Percentiles rank a stretch among this genome's conserved stretches.
Conservation (phyloP, 2,113 vertebrate genomes). For the Cromileptes altivelis region DNA sequence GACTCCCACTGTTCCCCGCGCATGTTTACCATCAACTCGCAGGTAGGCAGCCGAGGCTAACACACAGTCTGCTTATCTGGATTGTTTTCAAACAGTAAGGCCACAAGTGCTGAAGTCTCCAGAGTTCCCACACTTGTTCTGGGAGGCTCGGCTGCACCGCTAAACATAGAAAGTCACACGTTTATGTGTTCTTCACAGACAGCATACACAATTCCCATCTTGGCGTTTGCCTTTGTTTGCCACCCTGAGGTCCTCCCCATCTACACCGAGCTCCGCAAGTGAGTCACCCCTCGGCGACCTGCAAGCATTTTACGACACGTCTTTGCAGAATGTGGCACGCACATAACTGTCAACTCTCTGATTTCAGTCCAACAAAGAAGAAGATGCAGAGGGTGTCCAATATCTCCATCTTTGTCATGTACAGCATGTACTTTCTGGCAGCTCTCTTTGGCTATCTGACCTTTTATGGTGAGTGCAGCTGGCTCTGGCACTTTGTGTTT, state of each 20-base stretch:
- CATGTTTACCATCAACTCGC: constrained; percentile 94
- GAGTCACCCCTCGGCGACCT: constrained; percentile 73
- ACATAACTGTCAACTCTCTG: constrained; percentile 29
- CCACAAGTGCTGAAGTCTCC: background rate
- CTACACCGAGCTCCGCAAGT: constrained; percentile 97
- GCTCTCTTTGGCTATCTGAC: constrained; percentile 99
- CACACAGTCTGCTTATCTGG: background rate
- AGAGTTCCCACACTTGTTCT: constrained; percentile 16
- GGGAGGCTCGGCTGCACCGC: background rate
- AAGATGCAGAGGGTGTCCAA: constrained; percentile 97
- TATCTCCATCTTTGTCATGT: constrained; percentile 96
- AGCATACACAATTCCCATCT: constrained; percentile 96
- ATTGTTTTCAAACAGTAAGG: background rate
- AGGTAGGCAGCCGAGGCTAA: constrained; percentile 83
- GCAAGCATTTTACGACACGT: constrained; percentile 3
- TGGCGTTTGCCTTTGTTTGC: constrained; percentile 98
- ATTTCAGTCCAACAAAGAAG: constrained; percentile 90
- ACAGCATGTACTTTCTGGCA: constrained; percentile 97
- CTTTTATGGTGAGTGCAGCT: constrained; percentile 91
- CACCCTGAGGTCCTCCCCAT: constrained; percentile 98
- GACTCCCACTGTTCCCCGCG: constrained; percentile 84
- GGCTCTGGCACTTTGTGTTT: background rate
- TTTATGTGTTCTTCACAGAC: constrained; percentile 84
- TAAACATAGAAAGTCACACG: constrained; percentile 24
- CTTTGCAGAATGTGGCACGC: constrained; percentile 22